Conservation (phyloP, 2,797 vertebrate species). For the Anguilla anguilla region DNA sequence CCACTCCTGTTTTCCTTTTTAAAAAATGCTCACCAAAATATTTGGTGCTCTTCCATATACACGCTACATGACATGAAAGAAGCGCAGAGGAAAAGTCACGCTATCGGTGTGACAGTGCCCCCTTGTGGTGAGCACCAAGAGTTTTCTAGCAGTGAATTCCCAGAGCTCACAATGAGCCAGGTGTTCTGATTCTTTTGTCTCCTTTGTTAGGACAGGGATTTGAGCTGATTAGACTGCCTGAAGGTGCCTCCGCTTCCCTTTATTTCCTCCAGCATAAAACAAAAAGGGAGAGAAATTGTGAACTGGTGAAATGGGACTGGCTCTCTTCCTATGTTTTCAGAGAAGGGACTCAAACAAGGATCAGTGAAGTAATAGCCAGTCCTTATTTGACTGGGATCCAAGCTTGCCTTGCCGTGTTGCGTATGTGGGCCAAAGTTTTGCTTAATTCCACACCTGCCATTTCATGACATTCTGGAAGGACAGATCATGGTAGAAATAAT, state of each 20-base stretch:
- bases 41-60: too few species aligned
- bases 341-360: too few species aligned
- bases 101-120: neutral
- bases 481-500: neutral
- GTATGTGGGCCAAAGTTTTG: neutral
- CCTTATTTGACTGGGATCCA: neutral
- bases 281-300: neutral
- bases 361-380: too few species aligned
- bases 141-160: neutral
- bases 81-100: too few species aligned
- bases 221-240: too few species aligned
- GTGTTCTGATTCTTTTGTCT: neutral
- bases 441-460: neutral
- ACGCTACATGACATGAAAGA: too few species aligned
- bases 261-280: neutral
- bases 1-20: too few species aligned
- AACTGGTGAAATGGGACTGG: neutral
- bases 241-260: too few species aligned
- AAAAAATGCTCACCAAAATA: too few species aligned
- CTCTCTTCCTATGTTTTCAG: neutral
- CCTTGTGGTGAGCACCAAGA: neutral
- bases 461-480: neutral
- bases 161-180: neutral
- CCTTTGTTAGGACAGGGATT: too few species aligned
- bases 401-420: neutral